Base-by-base conservation (phyloP, 2,888 invertebrate genomes). In the Aspidiotus destructor region DNA sequence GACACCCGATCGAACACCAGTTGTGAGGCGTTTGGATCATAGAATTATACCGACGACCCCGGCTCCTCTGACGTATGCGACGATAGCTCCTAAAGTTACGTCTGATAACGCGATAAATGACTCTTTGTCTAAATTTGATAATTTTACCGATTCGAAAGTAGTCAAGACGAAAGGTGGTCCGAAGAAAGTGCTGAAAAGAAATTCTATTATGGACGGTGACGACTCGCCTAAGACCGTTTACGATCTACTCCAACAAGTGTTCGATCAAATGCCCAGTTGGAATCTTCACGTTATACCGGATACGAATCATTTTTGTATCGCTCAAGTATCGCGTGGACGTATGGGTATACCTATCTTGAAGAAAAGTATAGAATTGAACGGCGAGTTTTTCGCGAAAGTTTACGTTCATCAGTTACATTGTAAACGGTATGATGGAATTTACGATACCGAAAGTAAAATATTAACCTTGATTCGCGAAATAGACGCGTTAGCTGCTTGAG, bases 371-470 rank as follows among this genome's bases (percentile, higher is more conserved):
- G 71, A 71, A 62, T 41, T 72, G 10, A 71, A 71, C 54, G 40
- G 28, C 42, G 54, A 65, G 16, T 72, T 72, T 44, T 70, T 65
- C 54, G 72, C 70, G 42, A 70, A 69, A 61, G 71, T 72, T 41
- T 72, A 69, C 53, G 69, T 72, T n/a, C 71, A 72, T 62, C 72
- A 72, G 48, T 60, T 69, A 10, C 71, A 71, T 28, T 67, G 69
- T 41, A 60, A 70, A 40, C 57, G 55, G 15, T 70, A 69, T 42
- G 63, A 67, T 60, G 71, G 71, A 13, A 52, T 17, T 13, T 72
- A 72, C 48, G 68, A 65, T 44, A 70, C 70, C 15, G 70, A 71
- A 53, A 60, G 44, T 28, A 70, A 69, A 17, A 64, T 72, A 28
- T 9, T 70, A 0, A 63, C 69, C 42, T 68, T 72, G 44, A 71